Evolutionary conservation across 2,888 invertebrate genomes (phyloP).

Genomic region (Neoitamus cyanurus): DNA sequence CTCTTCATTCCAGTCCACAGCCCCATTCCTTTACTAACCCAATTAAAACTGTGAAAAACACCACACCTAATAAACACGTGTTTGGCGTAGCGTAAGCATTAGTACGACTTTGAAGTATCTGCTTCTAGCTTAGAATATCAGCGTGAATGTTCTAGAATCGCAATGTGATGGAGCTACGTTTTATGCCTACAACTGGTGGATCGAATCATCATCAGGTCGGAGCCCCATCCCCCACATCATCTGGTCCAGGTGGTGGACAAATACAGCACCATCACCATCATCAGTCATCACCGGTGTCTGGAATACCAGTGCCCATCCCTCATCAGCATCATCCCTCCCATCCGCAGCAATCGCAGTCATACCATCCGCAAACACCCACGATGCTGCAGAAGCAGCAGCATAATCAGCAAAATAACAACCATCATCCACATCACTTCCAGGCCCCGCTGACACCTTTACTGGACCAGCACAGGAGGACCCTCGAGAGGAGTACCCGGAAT

Average conservation of each 20-base stretch:
- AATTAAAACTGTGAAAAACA: not conserved
- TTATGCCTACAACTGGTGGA: constrained; percentile 56
- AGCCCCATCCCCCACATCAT: constrained; percentile 46
- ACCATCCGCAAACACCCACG: constrained; percentile 57
- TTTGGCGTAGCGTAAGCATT: constrained; percentile 53
- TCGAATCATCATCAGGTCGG: constrained; percentile 49
- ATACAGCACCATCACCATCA: constrained; percentile 49
- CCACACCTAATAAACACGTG: constrained; percentile 44
- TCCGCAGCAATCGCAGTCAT: constrained; percentile 47
- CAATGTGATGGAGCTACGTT: constrained; percentile 66
- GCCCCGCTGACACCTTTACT: constrained; percentile 59
- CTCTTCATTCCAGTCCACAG: constrained; percentile 9
- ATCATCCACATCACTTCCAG: constrained; percentile 50
- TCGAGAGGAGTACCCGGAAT: constrained; percentile 62
- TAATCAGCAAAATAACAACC: constrained; percentile 58
- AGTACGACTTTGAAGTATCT: constrained; percentile 57
- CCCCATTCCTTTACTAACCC: not conserved
- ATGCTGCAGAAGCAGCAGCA: constrained; percentile 61
- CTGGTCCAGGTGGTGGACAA: constrained; percentile 46
- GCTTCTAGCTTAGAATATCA: constrained; percentile 61
- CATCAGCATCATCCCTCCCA: constrained; percentile 43
- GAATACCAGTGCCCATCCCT: constrained; percentile 46
- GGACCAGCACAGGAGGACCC: constrained; percentile 61
- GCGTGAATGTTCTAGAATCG: constrained; percentile 66
- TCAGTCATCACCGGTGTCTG: constrained; percentile 48